Conservation (phyloP, 1,140 invertebrate genomes). For the Cheumatopsyche charites region DNA sequence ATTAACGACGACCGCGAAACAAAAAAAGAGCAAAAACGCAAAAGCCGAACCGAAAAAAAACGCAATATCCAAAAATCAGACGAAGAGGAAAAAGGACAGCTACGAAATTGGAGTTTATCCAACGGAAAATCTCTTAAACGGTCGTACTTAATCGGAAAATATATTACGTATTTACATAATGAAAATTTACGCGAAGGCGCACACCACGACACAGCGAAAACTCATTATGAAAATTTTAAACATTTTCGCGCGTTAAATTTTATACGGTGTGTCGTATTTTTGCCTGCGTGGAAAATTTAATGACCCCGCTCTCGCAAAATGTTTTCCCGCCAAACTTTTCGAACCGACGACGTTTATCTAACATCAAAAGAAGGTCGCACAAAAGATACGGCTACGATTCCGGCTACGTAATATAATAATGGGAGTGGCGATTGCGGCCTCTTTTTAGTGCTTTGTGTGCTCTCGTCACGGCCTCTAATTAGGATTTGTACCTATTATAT, state of each 20-base stretch:
- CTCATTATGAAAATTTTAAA: slow-evolving; percentile 2
- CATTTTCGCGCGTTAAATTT: neutral
- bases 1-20: too few relatives aligned
- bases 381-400: neutral
- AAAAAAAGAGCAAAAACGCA: too few relatives aligned
- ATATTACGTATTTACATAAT: neutral
- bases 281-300: slow-evolving; percentile 5
- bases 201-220: neutral
- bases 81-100: neutral
- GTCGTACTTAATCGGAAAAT: neutral
- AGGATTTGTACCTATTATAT: too few relatives aligned
- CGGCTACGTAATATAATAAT: too few relatives aligned
- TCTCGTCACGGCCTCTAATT: too few relatives aligned
- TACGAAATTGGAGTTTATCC: slow-evolving; percentile 9
- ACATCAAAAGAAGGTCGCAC: neutral
- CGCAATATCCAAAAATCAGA: too few relatives aligned
- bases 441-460: too few relatives aligned
- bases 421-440: neutral
- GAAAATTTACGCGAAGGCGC: neutral
- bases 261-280: neutral
- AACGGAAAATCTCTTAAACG: slow-evolving; percentile 16
- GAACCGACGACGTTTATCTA: slow-evolving; percentile 6
- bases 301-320: neutral
- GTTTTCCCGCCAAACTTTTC: slow-evolving; percentile 8
- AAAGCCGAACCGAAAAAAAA: too few relatives aligned